These are phyloP conservation scores for Junonia oenone DNA, from an alignment of 2,888 invertebrate genomes.

Conservation along the genomic window DNA sequence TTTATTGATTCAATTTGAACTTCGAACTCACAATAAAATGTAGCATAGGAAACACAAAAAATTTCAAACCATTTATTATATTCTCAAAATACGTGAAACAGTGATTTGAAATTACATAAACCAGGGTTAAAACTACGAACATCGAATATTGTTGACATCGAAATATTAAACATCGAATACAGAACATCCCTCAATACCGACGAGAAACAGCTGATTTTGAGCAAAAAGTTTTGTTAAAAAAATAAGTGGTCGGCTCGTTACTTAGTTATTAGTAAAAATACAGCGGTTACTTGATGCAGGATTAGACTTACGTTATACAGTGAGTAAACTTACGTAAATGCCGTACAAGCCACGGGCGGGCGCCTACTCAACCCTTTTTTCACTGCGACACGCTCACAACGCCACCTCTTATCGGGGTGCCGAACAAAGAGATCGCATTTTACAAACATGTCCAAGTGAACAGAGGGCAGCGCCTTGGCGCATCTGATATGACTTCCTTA, in stretches of 20 bases:
- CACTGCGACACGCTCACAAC: conserved; percentile 35
- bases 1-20: conserved; percentile 80
- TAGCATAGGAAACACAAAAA: conserved; percentile 77
- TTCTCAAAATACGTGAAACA: conserved; percentile 67
- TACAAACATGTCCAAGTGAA: conserved; percentile 39
- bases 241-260: conserved; percentile 67
- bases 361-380: conserved; percentile 43
- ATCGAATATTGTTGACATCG: conserved; percentile 52
- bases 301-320: conserved; percentile 73
- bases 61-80: conserved; percentile 69
- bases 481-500: conserved; percentile 75
- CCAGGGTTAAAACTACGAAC: conserved; percentile 57
- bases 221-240: conserved; percentile 74
- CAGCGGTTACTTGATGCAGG: conserved; percentile 68
- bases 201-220: conserved; percentile 65
- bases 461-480: conserved; percentile 54
- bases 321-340: conserved; percentile 72
- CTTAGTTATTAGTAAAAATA: conserved; percentile 61
- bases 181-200: conserved; percentile 47
- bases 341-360: conserved; percentile 72
- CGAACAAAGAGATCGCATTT: conserved; percentile 10
- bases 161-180: conserved; percentile 43
- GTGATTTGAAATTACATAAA: conserved; percentile 61
- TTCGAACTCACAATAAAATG: conserved; percentile 79
- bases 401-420: conserved; percentile 28